Percentiles rank a stretch among this genome's conserved stretches.
phyloP scores from a whole-genome alignment of 2,888 invertebrate genomes.

The Brachyptera risi region DNA sequence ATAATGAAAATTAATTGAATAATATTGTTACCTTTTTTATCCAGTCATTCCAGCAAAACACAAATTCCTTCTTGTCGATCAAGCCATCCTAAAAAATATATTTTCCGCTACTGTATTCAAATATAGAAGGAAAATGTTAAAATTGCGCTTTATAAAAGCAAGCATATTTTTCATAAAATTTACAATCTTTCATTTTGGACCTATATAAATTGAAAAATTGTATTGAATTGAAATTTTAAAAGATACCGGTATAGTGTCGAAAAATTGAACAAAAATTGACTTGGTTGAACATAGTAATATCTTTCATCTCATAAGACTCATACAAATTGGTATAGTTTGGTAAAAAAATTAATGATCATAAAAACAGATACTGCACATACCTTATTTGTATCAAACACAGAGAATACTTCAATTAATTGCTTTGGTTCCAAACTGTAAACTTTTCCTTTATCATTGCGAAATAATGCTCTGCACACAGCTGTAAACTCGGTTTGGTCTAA shows the following conservation, averaged over 20 bases:
- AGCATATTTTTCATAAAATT: no score
- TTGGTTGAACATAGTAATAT: no score
- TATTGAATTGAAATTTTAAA: background rate
- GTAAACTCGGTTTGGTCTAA: conserved; percentile 74
- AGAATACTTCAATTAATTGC: conserved; percentile 69
- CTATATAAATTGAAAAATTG: background rate
- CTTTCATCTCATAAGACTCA: no score
- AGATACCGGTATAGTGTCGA: no score
- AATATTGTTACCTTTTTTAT: conserved; percentile 65
- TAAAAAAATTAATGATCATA: background rate
- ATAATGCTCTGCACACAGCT: conserved; percentile 76
- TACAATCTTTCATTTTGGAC: no score
- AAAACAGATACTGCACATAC: conserved; percentile 36
- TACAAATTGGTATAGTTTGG: no score
- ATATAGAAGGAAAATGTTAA: background rate
- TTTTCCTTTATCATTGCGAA: conserved; percentile 80
- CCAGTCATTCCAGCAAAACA: conserved; percentile 86
- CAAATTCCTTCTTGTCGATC: conserved; percentile 78
- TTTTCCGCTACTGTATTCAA: no score
- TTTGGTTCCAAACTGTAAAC: conserved; percentile 72
- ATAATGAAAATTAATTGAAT: background rate
- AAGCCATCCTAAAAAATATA: conserved; percentile 54
- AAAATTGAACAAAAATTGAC: no score
- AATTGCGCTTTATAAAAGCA: background rate
- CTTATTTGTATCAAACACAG: conserved; percentile 72